Percentiles rank a stretch among this genome's conserved stretches.
phyloP scores from a whole-genome alignment of 1,140 invertebrate genomes.

The Anastrepha ludens region DNA sequence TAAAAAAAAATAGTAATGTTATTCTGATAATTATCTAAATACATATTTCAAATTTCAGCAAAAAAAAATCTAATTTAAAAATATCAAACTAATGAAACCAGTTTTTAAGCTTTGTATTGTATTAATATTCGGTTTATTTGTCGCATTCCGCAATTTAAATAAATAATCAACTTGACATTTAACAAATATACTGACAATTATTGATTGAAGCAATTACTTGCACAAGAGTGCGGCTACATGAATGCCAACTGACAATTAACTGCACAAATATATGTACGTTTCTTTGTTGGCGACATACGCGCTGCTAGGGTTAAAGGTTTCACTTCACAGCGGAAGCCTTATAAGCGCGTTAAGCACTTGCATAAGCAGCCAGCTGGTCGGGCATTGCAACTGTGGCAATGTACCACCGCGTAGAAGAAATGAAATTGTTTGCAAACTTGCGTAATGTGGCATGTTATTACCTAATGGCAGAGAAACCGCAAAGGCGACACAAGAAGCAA shows the following conservation, averaged over 20 bases:
- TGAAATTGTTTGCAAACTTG: conserved; percentile 50
- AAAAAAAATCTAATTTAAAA: too few species aligned
- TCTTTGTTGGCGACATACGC: neutral
- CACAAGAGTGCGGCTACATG: neutral
- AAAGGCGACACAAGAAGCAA: conserved; percentile 22
- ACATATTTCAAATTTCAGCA: too few species aligned
- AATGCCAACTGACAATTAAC: neutral
- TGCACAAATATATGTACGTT: neutral
- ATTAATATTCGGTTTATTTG: too few species aligned
- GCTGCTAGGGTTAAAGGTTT: conserved; percentile 1
- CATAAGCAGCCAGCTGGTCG: conserved; percentile 32
- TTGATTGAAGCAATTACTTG: neutral
- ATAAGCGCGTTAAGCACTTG: conserved; percentile 20
- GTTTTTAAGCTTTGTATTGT: too few species aligned
- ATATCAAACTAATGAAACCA: too few species aligned
- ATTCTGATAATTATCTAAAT: too few species aligned
- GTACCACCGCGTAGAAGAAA: neutral
- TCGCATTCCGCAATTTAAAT: too few species aligned
- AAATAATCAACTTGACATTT: too few species aligned
- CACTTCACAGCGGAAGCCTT: conserved; percentile 7
- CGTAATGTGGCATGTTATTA: conserved; percentile 53
- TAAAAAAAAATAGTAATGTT: too few species aligned
- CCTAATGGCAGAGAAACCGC: conserved; percentile 49
- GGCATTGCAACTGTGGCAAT: neutral
- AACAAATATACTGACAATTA: neutral